These are phyloP conservation scores for Leptoteleia sp. DNA, from an alignment of 1,140 invertebrate genomes.

Conservation along the genomic window DNA sequence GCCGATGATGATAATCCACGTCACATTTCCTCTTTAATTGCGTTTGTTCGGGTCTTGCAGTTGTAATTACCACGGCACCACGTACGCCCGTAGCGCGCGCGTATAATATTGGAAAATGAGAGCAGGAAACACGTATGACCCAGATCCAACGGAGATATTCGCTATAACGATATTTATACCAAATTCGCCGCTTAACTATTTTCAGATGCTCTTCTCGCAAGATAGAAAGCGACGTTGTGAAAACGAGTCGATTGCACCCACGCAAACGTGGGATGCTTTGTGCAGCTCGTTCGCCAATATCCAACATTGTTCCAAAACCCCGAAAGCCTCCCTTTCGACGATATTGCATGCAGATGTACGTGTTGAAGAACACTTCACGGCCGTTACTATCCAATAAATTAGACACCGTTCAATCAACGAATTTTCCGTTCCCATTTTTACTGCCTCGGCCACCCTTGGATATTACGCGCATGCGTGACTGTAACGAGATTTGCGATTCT, in stretches of 20 bases:
- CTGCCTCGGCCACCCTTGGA: too few species aligned
- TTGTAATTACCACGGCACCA: constrained; percentile 26
- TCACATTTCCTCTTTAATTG: constrained; percentile 65
- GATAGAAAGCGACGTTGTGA: constrained; percentile 20
- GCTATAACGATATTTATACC: constrained; percentile 45
- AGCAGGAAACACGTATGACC: constrained; percentile 44
- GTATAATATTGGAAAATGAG: constrained; percentile 35
- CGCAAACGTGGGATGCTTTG: constrained; percentile 5
- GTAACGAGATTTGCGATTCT: too few species aligned
- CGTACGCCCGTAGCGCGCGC: constrained; percentile 36
- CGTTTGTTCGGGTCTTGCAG: constrained; percentile 44
- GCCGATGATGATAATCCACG: constrained; percentile 44
- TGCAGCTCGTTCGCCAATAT: too few species aligned
- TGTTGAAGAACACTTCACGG: too few species aligned
- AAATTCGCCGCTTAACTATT: constrained; percentile 36
- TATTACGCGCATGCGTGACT: too few species aligned
- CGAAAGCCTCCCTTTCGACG: too few species aligned
- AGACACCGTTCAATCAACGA: too few species aligned
- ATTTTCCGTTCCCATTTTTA: too few species aligned
- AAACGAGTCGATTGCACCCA: constrained; percentile 33
- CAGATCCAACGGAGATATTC: constrained; percentile 29
- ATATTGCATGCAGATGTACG: too few species aligned
- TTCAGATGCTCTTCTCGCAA: constrained; percentile 33
- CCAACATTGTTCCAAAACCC: too few species aligned
- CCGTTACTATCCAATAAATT: too few species aligned